Evolutionary conservation across 2,888 invertebrate genomes (phyloP), one percentile per base, ranked within the genome.

Genomic region (Pasiphila rectangulata): DNA sequence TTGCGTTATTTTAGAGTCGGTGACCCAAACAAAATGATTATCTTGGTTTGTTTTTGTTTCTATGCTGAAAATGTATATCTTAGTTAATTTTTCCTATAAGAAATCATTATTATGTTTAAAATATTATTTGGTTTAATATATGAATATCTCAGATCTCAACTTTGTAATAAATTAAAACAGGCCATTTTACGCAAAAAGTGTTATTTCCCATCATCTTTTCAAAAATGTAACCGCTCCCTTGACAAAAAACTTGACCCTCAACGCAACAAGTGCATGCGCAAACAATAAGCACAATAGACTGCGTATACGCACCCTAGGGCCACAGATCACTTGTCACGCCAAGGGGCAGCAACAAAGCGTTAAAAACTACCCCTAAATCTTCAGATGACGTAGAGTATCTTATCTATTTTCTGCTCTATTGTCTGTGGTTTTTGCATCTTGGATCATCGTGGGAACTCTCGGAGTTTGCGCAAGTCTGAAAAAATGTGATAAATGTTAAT

Each of bases 311-410:
- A 64, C 67, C 74, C 57, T 56, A 58, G 55, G 43, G 51, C 34
- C 50, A 40, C 23, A 48, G 44, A 72, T 75, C 72, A 68, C 84
- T 86, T 85, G 84, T 83, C 80, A 79, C 79, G 72, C 77, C 69
- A 61, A 61, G 65, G 69, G 74, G 69, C 41, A 9, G 5, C 16
- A n/a, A 50, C 49, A 45, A 45, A 45, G 23, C 29, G 32, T 68
- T 79, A 77, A 75, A 72, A 67, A 49, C 44, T 29, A 45, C 41
- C 54, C 49, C 51, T 47, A 42, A 71, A 66, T 51, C 49, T 53
- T 53, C 46, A 71, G 67, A 72, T 79, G 69, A 80, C 69, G 79
- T 73, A 72, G 79, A 73, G 64, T 70, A 61, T 71, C 71, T 54
- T 60, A 60, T 69, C 61, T 64, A 70, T 74, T 72, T 58, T 69